These are phyloP conservation scores for Sebastes trivittatus DNA, from an alignment of 2,797 vertebrate genomes.

Conservation along the genomic window DNA sequence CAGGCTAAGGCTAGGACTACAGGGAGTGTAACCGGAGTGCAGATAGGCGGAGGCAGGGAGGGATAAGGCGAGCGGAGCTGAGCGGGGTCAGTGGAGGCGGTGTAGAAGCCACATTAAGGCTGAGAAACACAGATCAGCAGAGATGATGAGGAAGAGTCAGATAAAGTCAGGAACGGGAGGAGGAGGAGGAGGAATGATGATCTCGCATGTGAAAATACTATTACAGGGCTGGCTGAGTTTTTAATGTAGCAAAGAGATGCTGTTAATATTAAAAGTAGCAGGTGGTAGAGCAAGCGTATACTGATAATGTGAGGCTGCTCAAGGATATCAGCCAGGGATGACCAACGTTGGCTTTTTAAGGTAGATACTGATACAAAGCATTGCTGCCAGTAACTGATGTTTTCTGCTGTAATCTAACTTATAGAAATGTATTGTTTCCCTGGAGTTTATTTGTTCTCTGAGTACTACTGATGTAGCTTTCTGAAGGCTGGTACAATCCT, in stretches of 20 bases:
- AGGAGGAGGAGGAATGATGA: slow-evolving; percentile 35
- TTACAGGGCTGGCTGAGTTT: slow-evolving; percentile 54
- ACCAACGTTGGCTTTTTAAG: neutral
- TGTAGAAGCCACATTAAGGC: slow-evolving; percentile 37
- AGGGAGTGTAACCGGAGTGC: slow-evolving; percentile 1
- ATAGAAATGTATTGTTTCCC: neutral
- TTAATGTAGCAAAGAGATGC: slow-evolving; percentile 47
- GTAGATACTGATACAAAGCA: slow-evolving; percentile 3
- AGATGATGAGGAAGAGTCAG: slow-evolving; percentile 44
- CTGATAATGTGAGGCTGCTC: slow-evolving; percentile 31
- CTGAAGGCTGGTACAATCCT: neutral
- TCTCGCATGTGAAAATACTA: slow-evolving; percentile 51
- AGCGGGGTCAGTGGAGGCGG: slow-evolving; percentile 34
- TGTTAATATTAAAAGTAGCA: slow-evolving; percentile 47
- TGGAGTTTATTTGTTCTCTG: neutral
- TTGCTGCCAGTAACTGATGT: neutral
- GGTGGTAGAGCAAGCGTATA: slow-evolving; percentile 28
- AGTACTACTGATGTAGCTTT: neutral
- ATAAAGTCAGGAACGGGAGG: slow-evolving; percentile 21
- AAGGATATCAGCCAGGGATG: slow-evolving; percentile 5
- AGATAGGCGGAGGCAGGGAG: slow-evolving; percentile 15
- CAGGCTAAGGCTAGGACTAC: slow-evolving; percentile 17
- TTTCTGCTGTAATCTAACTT: neutral
- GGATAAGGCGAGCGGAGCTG: neutral
- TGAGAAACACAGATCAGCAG: slow-evolving; percentile 46